A percentile compares a stretch with the other conserved stretches of the same genome.
These are phyloP conservation scores for Paradisaea rubra DNA, from an alignment of 2,113 vertebrate genomes.

Conservation along the genomic window DNA sequence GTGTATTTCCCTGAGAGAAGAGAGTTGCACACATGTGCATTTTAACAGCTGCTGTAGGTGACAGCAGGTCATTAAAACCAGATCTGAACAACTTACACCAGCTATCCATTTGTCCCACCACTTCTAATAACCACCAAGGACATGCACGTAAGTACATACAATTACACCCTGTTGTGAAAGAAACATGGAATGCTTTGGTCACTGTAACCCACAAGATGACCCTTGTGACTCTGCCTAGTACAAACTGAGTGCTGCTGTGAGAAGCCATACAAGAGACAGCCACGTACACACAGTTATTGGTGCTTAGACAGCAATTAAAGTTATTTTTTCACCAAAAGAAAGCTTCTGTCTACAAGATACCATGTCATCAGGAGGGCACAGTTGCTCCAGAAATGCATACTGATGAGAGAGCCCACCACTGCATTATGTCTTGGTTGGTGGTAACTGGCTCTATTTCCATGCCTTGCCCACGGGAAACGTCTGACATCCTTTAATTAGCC, in stretches of 20 bases:
- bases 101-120: background rate
- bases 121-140: background rate
- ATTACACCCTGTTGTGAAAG: background rate
- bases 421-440: background rate
- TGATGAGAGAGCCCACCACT: background rate
- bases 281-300: fast-evolving
- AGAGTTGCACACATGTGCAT: background rate
- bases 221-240: background rate
- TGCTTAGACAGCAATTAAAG: background rate
- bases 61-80: background rate
- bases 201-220: background rate
- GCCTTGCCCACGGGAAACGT: background rate
- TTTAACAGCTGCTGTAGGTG: background rate
- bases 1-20: background rate
- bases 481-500: background rate
- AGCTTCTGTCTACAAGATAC: background rate
- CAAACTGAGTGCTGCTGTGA: background rate
- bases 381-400: background rate
- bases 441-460: background rate
- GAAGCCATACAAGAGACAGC: background rate
- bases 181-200: background rate
- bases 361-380: background rate
- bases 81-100: background rate
- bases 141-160: background rate
- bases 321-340: background rate